Evolutionary conservation across 2,888 invertebrate genomes (phyloP), one percentile per base, ranked within the genome.

Genomic region (Dryadula phaetusa): DNA sequence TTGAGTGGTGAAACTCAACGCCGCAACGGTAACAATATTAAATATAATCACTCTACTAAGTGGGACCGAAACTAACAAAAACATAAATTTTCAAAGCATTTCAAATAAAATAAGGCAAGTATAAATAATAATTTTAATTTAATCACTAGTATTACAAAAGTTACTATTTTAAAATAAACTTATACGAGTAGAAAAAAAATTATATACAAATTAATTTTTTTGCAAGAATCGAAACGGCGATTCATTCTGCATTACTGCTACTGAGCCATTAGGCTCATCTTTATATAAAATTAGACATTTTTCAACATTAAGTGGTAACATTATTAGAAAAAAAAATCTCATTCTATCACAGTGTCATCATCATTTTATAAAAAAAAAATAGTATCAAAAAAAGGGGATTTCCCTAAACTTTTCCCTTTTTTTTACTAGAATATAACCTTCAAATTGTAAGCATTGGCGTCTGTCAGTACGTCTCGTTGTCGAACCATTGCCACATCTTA

Each of bases 401-500:
- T 25, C n/a, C 7, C 47, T 25, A 5, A n/a, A 46, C 14, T 49
- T 49, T 28, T 16, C 10, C n/a, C 28, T 28, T 25, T 49, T 49
- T 49, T n/a, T 6, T n/a, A n/a, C n/a, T n/a, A n/a, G n/a, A 16
- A 1, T 16, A 25, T 5, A 28, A 28, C 1, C n/a, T 8, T 28
- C n/a, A 32, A 10, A 16, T 16, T 47, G 4, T 52, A 32, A 16
- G 8, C 16, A 16, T 28, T 10, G 28, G 28, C 16, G 16, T 14
- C 14, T 14, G 10, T 71, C 56, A 94, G 76, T 90, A 94, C 8
- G 89, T 90, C 69, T 93, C 93, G 72, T 88, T 94, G 75, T 95
- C 94, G 70, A 95, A 94, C 95, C 95, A 95, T 77, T 95, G 93
- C 90, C 94, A 93, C 81, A 88, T 92, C 74, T 88, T 89, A 0